These are phyloP conservation scores for Cyclophora punctaria DNA, from an alignment of 2,888 invertebrate genomes.

Conservation along the genomic window DNA sequence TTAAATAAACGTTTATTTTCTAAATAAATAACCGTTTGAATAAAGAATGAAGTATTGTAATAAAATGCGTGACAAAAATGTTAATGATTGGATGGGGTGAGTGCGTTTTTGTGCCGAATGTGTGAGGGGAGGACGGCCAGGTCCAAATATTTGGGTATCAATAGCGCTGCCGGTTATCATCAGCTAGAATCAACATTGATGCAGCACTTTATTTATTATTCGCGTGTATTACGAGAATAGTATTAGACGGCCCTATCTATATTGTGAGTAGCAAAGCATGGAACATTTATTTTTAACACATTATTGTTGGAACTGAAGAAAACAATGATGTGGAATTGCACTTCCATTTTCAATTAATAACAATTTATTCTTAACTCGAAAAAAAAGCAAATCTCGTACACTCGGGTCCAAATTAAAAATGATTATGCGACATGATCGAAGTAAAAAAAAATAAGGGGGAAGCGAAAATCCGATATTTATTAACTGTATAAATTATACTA, in stretches of 20 bases:
- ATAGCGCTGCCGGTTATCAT: constrained; percentile 24
- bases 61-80: constrained; percentile 47
- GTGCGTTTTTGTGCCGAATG: constrained; percentile 39
- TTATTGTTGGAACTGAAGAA: too few relatives aligned
- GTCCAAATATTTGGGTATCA: constrained; percentile 47
- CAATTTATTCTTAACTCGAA: neutral
- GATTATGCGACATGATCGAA: too few relatives aligned
- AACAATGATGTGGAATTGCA: too few relatives aligned
- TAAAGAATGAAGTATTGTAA: constrained; percentile 23
- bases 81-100: constrained; percentile 53
- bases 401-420: too few relatives aligned
- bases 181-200: constrained; percentile 1
- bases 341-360: too few relatives aligned
- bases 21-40: constrained; percentile 23
- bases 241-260: too few relatives aligned
- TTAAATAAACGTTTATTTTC: neutral
- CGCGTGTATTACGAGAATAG: too few relatives aligned
- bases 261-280: too few relatives aligned
- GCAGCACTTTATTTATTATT: too few relatives aligned
- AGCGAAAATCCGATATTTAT: constrained; percentile 49
- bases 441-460: constrained; percentile 23
- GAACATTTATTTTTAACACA: too few relatives aligned
- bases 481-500: constrained; percentile 62
- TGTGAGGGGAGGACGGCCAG: constrained; percentile 43
- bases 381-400: neutral